These are phyloP conservation scores for Acanthurus tractus DNA, from an alignment of 2,797 vertebrate species.

Conservation along the genomic window DNA sequence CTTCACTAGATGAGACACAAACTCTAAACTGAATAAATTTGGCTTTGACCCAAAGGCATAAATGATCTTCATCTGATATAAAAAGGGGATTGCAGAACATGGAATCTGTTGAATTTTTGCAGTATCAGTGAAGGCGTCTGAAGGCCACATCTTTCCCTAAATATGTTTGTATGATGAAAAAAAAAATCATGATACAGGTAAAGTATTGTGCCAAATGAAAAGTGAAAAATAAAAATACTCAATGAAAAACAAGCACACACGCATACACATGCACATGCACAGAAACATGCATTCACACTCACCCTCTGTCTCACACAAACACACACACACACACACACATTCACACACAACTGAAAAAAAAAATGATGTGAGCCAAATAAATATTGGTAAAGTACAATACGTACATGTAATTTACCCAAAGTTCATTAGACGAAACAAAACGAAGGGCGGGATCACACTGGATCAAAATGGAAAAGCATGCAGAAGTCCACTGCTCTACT, in stretches of 20 bases:
- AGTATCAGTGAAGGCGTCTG: constrained; percentile 43
- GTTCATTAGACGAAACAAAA: constrained; percentile 75
- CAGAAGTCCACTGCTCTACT: constrained; percentile 85
- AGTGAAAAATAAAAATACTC: constrained; percentile 65
- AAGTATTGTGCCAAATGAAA: constrained; percentile 71
- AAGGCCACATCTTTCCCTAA: constrained; percentile 57
- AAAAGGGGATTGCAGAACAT: constrained; percentile 59
- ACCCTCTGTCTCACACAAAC: constrained; percentile 35
- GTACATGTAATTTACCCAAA: constrained; percentile 75
- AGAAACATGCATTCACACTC: constrained; percentile 61
- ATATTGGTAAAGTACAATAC: constrained; percentile 75
- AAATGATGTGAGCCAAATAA: constrained; percentile 71
- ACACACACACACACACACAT: constrained; percentile 27
- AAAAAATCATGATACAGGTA: constrained; percentile 68
- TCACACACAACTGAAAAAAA: constrained; percentile 64
- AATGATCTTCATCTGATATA: constrained; percentile 43
- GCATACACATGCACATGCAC: constrained; percentile 68
- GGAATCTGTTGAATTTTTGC: constrained; percentile 45
- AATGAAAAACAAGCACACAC: constrained; percentile 69
- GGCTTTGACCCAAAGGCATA: constrained; percentile 49
- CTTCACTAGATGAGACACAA: constrained; percentile 67
- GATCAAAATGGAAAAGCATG: constrained; percentile 83
- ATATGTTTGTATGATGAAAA: constrained; percentile 58
- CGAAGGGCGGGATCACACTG: constrained; percentile 72
- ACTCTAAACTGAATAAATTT: constrained; percentile 55